Evolutionary conservation across 2,113 vertebrate species (phyloP), one percentile per base, ranked within the genome.

Genomic region (Xenopus laevis): DNA sequence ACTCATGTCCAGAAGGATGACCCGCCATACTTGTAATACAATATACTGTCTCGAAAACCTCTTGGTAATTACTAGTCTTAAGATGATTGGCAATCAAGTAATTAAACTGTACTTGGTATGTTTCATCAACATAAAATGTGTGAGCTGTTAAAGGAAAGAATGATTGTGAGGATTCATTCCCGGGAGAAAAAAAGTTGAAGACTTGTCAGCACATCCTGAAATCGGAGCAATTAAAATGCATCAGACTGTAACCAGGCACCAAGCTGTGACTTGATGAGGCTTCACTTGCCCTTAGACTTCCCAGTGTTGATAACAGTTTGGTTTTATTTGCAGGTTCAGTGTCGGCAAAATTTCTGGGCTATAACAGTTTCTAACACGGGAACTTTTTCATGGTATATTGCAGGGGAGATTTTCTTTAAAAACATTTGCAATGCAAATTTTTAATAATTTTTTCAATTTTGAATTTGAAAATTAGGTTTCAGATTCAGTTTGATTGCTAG

Each of bases 61-160:
- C 62, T 23, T 71, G 76, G 74, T 80, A 83, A 82, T 80, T 80
- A 77, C 67, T 53, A 71, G 79, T 74, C 66, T 81, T 79, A 78
- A 78, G 62, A 78, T 81, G 79, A 82, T 55, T 82, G 72, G 61
- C 72, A 77, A 81, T 80, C 79, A 81, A 79, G 68, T 81, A 84
- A 85, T 84, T 83, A 84, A 81, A 81, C 18, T 13, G 55, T 77
- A 78, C 79, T 81, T 67, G 53, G 21, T 52, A 74, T 40, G 65
- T 79, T 71, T 78, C 69, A 80, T 71, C 68, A 79, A 60, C 75
- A 79, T 80, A 65, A 77, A 78, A 83, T 79, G 72, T 78, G 16
- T 69, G 78, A 72, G 66, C 68, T 80, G 68, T 74, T 81, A 80
- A 13, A 85, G 81, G 69, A 68, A 84, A 81, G 61, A 50, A 68